Evolutionary conservation across 2,797 vertebrate species (phyloP), one percentile per base, ranked within the genome.

Genomic region (Anabacerthia variegaticeps): DNA sequence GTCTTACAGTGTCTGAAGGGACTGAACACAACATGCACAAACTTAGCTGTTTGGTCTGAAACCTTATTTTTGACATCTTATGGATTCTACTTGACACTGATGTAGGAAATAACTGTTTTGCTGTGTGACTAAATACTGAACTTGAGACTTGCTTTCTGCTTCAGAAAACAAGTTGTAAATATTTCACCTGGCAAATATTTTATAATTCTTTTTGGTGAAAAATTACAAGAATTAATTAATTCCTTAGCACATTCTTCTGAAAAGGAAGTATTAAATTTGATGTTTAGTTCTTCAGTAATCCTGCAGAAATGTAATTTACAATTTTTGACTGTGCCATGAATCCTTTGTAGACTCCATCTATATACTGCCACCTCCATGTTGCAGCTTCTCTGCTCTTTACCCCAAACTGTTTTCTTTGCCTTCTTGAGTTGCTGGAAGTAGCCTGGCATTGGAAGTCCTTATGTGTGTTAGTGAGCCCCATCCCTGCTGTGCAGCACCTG

Each of bases 141-240:
- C 24, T 21, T 48, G 65, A 85, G 56, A 39, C 26, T 88, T 73
- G 27, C 41, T 79, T 85, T 74, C 43, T 96, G 27, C 17, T 83
- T 68, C 90, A 27, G 62, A 63, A 93, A 43, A 24, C 14, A 43
- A 86, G 34, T 72, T 84, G 23, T 71, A 67, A 87, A 55, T 91
- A 44, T 5, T 48, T 89, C 24, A 71, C 48, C 69, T 86, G 67
- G 48, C n/a, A 59, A 77, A 72, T 85, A 48, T 4, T 87, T 72
- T 75, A 0, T 63, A 52, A 37, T 77, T 77, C 46, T 34, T 92
- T 34, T 46, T 48, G 32, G 58, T 72, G 59, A 75, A 77, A 62
- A 85, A 67, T 49, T 51, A 21, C 22, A 72, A 48, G 23, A 58
- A 59, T 84, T 89, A 88, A 66, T 49, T 36, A 36, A 36, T 80